Evolutionary conservation across 2,888 invertebrate species (phyloP).

Genomic region (Poecilobothrus nobilitatus): DNA sequence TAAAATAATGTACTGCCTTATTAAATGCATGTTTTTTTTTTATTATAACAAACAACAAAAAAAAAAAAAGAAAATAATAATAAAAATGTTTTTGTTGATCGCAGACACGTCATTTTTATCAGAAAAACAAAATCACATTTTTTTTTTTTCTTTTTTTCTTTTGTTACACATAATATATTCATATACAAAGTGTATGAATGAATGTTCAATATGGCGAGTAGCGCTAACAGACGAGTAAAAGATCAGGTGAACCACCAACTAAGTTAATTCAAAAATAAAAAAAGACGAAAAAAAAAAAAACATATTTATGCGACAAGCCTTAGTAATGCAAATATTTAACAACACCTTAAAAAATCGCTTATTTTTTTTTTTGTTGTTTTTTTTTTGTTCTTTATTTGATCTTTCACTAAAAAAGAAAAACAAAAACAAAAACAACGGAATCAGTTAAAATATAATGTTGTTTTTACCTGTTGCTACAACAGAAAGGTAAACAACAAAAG

Average conservation of each 20-base stretch:
- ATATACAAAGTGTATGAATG: not conserved
- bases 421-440: not conserved
- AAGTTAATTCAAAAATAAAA: not conserved
- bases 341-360: conserved; percentile 3
- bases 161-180: not conserved
- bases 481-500: not conserved
- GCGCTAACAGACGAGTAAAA: not conserved
- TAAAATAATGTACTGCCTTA: not conserved
- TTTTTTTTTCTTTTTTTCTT: no score
- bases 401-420: not conserved
- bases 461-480: not conserved
- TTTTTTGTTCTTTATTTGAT: no score
- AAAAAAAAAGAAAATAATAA: no score
- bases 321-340: conserved; percentile 4
- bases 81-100: not conserved
- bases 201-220: not conserved
- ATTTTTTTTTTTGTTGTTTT: no score
- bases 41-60: no score
- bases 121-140: not conserved
- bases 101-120: not conserved
- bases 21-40: no score
- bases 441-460: not conserved
- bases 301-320: conserved; percentile 3
- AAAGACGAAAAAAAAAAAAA: not conserved
- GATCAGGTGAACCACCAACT: not conserved